A percentile compares a stretch with the other conserved stretches of the same genome.
These are phyloP conservation scores for Sebastes itinus DNA, from an alignment of 2,797 vertebrate species.

Conservation along the genomic window DNA sequence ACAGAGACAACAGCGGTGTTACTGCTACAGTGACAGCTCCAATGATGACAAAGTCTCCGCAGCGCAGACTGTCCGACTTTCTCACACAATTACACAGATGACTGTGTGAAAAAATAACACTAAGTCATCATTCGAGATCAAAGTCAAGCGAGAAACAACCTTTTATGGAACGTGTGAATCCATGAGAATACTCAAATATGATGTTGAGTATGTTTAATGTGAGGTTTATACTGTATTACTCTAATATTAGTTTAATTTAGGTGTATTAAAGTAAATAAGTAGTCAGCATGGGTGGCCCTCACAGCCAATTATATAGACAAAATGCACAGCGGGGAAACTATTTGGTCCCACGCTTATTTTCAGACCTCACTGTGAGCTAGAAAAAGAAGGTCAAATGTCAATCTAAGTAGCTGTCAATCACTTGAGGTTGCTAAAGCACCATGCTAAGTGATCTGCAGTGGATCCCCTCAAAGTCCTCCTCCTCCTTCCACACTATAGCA, in stretches of 20 bases:
- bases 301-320: not conserved
- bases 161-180: not conserved
- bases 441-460: not conserved
- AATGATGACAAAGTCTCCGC: constrained; percentile 22
- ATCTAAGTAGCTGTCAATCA: not conserved
- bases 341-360: not conserved
- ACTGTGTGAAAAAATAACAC: constrained; percentile 32
- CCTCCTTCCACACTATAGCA: not conserved
- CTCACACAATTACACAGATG: constrained; percentile 61
- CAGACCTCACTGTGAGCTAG: not conserved
- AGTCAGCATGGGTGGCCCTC: not conserved
- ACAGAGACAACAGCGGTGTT: constrained; percentile 56
- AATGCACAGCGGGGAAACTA: not conserved
- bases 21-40: constrained; percentile 32
- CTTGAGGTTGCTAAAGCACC: not conserved
- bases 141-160: not conserved
- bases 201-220: not conserved
- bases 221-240: not conserved
- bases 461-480: not conserved
- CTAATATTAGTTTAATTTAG: not conserved
- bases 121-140: constrained; percentile 11
- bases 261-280: not conserved
- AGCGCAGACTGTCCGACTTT: constrained; percentile 30
- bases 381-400: not conserved
- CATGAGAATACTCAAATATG: not conserved